Evolutionary conservation across 2,113 vertebrate genomes (phyloP).

Genomic region (Cairina moschata): DNA sequence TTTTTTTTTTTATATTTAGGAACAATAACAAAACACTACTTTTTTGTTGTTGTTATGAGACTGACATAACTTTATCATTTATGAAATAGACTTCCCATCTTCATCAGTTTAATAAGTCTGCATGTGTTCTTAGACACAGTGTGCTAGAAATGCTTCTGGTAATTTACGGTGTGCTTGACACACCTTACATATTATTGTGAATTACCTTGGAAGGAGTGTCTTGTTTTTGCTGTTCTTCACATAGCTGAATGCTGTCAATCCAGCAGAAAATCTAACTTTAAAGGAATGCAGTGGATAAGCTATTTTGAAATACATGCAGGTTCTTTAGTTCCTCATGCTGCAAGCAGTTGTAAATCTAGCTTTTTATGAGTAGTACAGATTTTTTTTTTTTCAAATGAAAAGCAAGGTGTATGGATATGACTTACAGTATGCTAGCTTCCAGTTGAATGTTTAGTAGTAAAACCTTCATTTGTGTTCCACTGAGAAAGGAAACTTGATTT

Average conservation of each 20-base stretch:
- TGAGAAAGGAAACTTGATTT: neutral
- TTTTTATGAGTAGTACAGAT: neutral
- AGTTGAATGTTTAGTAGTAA: neutral
- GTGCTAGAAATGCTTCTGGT: slow-evolving; percentile 5
- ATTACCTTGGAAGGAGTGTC: neutral
- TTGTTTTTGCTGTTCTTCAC: slow-evolving; percentile 11
- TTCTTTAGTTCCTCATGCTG: neutral
- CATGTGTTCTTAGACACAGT: neutral
- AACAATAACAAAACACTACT: neutral
- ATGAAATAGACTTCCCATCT: neutral
- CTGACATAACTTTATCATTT: neutral
- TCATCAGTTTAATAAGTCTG: slow-evolving; percentile 8
- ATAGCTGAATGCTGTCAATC: neutral
- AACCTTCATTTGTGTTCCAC: neutral
- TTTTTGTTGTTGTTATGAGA: neutral
- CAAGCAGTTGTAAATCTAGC: neutral
- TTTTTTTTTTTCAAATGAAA: neutral
- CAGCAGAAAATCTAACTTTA: neutral
- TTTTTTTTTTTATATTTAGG: neutral
- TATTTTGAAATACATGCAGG: neutral
- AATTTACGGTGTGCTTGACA: neutral
- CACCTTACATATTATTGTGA: neutral
- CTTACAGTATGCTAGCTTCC: neutral
- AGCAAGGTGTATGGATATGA: neutral
- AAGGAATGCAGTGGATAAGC: neutral